Conservation (phyloP, 2,888 invertebrate species). For the Parasteatoda lunata region DNA sequence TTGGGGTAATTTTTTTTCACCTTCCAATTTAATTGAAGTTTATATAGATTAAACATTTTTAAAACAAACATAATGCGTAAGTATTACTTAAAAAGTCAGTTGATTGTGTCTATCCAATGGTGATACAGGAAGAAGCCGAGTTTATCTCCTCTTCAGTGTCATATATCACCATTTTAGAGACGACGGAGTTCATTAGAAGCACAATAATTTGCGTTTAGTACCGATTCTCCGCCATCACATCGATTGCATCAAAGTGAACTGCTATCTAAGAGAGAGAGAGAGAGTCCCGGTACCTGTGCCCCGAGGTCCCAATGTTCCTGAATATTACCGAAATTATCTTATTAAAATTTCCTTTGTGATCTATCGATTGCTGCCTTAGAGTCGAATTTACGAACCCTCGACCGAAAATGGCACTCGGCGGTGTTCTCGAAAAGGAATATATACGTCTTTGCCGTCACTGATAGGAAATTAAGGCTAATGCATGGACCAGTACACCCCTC, state of each 20-base stretch:
- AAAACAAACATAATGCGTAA: no score
- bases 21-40: no score
- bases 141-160: background rate
- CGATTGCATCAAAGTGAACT: background rate
- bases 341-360: constrained; percentile 67
- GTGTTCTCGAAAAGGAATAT: constrained; percentile 19
- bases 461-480: constrained; percentile 62
- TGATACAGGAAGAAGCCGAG: background rate
- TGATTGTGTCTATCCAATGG: no score
- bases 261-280: background rate
- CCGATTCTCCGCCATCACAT: background rate
- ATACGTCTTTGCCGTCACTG: constrained; percentile 13
- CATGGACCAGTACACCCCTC: constrained; percentile 31
- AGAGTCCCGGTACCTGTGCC: background rate
- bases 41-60: no score
- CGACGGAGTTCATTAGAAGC: background rate
- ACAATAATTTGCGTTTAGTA: constrained; percentile 2
- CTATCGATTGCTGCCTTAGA: constrained; percentile 50
- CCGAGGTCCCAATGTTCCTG: background rate
- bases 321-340: constrained; percentile 53
- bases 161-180: background rate
- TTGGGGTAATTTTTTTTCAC: no score
- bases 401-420: constrained; percentile 42
- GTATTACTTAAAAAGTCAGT: no score
- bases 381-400: constrained; percentile 51